Evolutionary conservation across 2,797 vertebrate species (phyloP), one percentile per base, ranked within the genome.

Genomic region (Ctenopoma multispine): DNA sequence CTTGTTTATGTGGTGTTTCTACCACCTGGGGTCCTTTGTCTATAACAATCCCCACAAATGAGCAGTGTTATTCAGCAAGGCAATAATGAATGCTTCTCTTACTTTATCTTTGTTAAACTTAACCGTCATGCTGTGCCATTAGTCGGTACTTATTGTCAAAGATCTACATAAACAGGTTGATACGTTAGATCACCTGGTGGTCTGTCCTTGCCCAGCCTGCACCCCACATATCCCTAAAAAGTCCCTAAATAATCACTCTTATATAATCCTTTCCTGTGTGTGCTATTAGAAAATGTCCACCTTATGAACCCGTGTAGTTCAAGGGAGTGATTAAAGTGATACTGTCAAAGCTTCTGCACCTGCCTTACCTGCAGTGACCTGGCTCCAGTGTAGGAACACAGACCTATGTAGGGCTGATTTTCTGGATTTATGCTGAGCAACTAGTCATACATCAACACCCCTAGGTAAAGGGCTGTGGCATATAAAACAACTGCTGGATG

Each of bases 121-220:
- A 43, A 69, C 58, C 71, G 79, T 75, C 29, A 44, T 41, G 71
- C 38, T 63, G 57, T 40, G 58, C 46, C 31, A 38, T 62, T 75
- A 73, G 46, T 54, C 4, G 1, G 34, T 46, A 46, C 41, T 79
- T 72, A 54, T 53, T 76, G 68, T 75, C 56, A 76, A 67, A 71
- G 43, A 63, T 24, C 27, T 12, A 53, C 57, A 58, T 23, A 77
- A 38, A 59, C 29, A 44, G 36, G 65, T 67, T 31, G 1, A 66
- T 68, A 50, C 23, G 3, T 58, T 71, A 27, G 41, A 79, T 77
- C 66, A n/a, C 27, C 47, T 62, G 9, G 1, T 69, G 41, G 13
- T 40, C 27, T 20, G 29, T 27, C 24, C 24, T 4, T 27, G n/a
- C 64, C 15, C 8, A 8, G 40, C 43, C 51, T 60, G 36, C 29